Evolutionary conservation across 2,113 vertebrate genomes (phyloP), one percentile per base, ranked within the genome.

Genomic region (Odobenus rosmarus): DNA sequence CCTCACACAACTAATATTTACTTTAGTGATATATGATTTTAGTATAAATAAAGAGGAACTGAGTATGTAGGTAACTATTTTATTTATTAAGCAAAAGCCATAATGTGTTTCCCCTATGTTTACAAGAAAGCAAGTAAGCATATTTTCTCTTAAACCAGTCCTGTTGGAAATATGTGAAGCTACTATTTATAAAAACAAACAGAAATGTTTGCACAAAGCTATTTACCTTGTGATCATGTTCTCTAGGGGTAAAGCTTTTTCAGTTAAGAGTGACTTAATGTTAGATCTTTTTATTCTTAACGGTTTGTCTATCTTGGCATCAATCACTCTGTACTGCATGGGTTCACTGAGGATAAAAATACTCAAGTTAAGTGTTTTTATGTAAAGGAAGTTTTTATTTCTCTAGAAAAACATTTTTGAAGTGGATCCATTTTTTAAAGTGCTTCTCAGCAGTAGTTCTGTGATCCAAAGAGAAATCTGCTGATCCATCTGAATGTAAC

Each of bases 261-360:
- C 23, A 72, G 7, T 81, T 87, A 88, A 92, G 31, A 53, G 10
- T 64, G 42, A 91, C 86, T 97, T 95, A 85, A 51, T 42, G 16
- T 90, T 87, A 84, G 57, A 88, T 72, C 2, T 71, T 96, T 96
- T 67, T 67, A 93, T 84, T 87, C 51, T 64, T 90, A 88, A 33
- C 0, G 5, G 11, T 69, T 90, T 88, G 28, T 61, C 12, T 91
- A 86, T 46, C 61, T 85, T 95, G 49, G 4, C 77, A 42, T 87
- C 16, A 76, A 26, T 85, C 28, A 87, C 46, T 90, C 31, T n/a
- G 2, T 3, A 46, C 15, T 79, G 26, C 31, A 12, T 23, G 92
- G 39, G 4, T 67, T 97, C 77, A 94, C 7, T 83, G 24, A 67
- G 81, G 7, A 92, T 74, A 85, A 96, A 98, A 92, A 36, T 93